Base-by-base conservation (phyloP, 2,888 invertebrate genomes). In the Nemotelus pantherinus region DNA sequence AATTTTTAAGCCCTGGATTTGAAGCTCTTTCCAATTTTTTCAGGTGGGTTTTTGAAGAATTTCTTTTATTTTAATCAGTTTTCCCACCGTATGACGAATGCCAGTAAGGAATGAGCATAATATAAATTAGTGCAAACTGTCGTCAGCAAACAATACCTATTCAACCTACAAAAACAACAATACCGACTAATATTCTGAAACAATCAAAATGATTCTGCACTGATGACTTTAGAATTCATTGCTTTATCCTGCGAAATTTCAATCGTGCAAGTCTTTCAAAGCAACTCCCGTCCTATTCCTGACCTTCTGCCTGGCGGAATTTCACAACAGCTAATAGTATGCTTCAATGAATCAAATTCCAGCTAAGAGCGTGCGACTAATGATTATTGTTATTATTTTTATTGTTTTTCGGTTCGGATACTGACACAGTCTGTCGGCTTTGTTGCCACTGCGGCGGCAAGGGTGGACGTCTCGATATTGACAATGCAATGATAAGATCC, bases 321-420 rank as follows among this genome's bases (percentile, higher is more conserved):
- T 44, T 47, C 67, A 47, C 10, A 3, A 45, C 67, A 47, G 67
- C 25, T 47, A 71, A 55, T 71, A 71, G n/a, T 55, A 74, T 48
- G 74, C 60, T 74, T 57, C 74, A 74, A 74, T 74, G 74, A 74
- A 60, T 74, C 60, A 74, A 74, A 74, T 72, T 43, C 57, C 71
- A 39, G 39, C 57, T 68, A 72, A 72, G 39, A 72, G 57, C 47
- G 74, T 74, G 60, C 74, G 74, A 60, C 74, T 74, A 74, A 74
- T 74, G 74, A 41, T 60, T 74, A 74, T 60, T 74, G 44, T 74
- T 55, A 74, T 74, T 74, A 68, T 68, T 74, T 60, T 72, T 74
- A 74, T 74, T 74, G 74, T 74, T 60, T 71, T 72, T 55, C 9
- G 39, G n/a, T 44, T 7, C 65, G 10, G n/a, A 45, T 58, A 65